A percentile compares a stretch with the other conserved stretches of the same genome.
Evolutionary conservation across 2,797 vertebrate genomes (phyloP).

Genomic region (Pipistrellus nathusii): DNA sequence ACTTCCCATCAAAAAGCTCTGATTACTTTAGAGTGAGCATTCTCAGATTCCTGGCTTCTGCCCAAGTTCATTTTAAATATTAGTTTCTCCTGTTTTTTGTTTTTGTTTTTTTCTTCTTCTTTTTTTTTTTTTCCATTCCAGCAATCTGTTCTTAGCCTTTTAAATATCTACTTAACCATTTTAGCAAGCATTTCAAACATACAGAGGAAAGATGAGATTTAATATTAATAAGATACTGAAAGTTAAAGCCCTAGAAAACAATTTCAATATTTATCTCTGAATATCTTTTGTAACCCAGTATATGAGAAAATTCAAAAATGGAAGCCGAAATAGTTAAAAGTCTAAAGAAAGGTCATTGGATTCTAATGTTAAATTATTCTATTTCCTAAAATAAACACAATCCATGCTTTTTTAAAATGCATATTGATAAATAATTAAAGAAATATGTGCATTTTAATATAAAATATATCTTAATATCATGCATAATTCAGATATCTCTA

Average conservation of each 20-base stretch:
- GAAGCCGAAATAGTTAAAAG: neutral
- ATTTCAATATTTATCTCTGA: constrained; percentile 37
- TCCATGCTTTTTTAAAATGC: neutral
- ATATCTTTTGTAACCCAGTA: neutral
- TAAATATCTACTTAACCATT: constrained; percentile 52
- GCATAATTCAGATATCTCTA: neutral
- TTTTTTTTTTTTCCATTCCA: neutral
- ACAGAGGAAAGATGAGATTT: constrained; percentile 6
- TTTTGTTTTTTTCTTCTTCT: too few species aligned
- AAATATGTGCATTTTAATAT: neutral
- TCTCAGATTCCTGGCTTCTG: neutral
- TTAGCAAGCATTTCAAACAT: constrained; percentile 58
- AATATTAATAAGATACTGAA: constrained; percentile 35
- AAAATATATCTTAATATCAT: neutral
- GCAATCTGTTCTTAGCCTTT: constrained; percentile 59
- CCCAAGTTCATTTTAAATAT: constrained; percentile 67
- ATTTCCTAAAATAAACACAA: neutral
- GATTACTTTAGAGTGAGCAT: constrained; percentile 49
- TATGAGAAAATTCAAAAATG: neutral
- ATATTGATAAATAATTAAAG: neutral
- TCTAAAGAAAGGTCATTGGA: neutral
- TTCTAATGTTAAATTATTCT: neutral
- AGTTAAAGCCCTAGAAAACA: constrained; percentile 8
- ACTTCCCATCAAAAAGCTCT: neutral
- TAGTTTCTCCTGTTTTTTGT: constrained; percentile 17